These are phyloP conservation scores for Sciurus niger DNA, from an alignment of 2,113 vertebrate species.

Conservation along the genomic window DNA sequence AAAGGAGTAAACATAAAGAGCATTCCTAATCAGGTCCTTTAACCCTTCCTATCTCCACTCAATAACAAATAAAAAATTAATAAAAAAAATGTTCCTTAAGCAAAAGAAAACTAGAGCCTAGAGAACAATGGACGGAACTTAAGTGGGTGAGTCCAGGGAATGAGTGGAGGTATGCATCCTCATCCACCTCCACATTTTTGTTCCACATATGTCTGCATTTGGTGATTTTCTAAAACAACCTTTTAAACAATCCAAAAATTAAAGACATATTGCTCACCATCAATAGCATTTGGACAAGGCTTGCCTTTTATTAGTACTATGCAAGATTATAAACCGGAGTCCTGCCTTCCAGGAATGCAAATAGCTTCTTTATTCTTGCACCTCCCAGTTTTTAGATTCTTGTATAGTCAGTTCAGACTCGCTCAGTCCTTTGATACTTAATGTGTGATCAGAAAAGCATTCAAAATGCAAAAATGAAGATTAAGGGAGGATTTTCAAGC, in stretches of 20 bases:
- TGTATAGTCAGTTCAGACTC: conserved; percentile 65
- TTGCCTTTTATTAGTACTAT: conserved; percentile 9
- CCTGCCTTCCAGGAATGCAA: conserved; percentile 76
- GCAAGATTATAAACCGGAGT: conserved; percentile 57
- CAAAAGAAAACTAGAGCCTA: not conserved
- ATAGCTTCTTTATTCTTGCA: conserved; percentile 56
- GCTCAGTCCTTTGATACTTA: not conserved
- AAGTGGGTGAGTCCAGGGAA: not conserved
- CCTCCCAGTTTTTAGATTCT: conserved; percentile 61
- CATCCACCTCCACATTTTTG: not conserved
- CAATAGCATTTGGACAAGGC: not conserved
- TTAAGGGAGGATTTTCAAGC: conserved; percentile 63
- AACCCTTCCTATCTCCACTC: not conserved
- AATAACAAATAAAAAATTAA: not conserved
- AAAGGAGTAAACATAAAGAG: not conserved
- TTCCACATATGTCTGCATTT: not conserved
- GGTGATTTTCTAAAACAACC: not conserved
- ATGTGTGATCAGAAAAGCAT: not conserved
- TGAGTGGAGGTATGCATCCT: not conserved
- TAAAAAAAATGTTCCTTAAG: not conserved
- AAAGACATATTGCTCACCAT: conserved; percentile 6
- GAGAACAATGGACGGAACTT: not conserved
- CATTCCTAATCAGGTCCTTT: not conserved
- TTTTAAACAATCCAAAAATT: not conserved
- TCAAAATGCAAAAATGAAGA: conserved; percentile 58